Evolutionary conservation across 2,797 vertebrate genomes (phyloP).

Genomic region (Eulemur rubriventer): DNA sequence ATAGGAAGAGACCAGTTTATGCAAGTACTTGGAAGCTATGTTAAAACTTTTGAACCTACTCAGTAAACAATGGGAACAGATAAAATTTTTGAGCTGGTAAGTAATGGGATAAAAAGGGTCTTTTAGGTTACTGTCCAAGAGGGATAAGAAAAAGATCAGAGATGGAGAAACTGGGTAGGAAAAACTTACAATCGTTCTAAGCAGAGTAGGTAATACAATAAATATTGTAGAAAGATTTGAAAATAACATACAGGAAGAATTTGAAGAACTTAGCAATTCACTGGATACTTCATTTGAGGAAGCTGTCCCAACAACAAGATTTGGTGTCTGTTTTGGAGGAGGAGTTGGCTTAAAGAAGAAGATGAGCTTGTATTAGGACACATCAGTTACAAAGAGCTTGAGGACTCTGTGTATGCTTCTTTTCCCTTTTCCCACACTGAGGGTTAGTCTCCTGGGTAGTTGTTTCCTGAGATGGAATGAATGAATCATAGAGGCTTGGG

Average conservation of each 20-base stretch:
- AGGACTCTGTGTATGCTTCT: neutral
- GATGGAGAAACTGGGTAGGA: neutral
- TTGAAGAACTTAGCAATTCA: conserved; percentile 23
- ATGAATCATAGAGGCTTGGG: neutral
- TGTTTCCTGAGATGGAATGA: neutral
- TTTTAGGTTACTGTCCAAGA: neutral
- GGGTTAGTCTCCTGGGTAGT: neutral
- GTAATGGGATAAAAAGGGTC: neutral
- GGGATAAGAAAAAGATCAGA: neutral
- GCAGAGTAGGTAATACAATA: neutral
- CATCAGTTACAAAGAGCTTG: neutral
- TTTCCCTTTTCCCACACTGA: neutral
- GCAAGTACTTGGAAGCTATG: neutral
- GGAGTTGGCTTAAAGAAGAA: conserved; percentile 18
- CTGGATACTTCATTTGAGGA: neutral
- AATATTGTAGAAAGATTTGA: neutral
- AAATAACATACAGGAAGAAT: neutral
- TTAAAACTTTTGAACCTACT: neutral
- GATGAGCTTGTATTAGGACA: neutral
- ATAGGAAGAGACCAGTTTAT: neutral
- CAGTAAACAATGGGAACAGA: neutral
- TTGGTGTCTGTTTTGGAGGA: neutral
- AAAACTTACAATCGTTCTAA: neutral
- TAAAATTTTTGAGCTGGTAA: neutral
- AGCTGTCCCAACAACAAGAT: neutral